phyloP scores from a whole-genome alignment of 2,113 vertebrate genomes.

The Passer montanus region DNA sequence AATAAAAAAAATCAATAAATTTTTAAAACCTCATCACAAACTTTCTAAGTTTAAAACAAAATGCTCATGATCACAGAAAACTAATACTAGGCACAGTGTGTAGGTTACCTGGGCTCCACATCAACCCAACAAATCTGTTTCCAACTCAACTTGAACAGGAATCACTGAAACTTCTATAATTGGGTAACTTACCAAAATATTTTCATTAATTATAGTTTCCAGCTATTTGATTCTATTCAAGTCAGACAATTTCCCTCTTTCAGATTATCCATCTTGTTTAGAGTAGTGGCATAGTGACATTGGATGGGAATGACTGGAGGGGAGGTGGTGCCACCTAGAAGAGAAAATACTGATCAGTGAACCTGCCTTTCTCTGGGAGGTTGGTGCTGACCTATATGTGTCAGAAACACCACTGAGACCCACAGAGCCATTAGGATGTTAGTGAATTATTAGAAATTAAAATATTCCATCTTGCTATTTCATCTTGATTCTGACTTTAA shows the following conservation, averaged over 20 bases:
- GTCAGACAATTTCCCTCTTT: neutral
- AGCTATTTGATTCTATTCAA: neutral
- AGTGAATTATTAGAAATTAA: constrained; percentile 1
- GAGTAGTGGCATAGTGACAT: neutral
- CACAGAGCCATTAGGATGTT: neutral
- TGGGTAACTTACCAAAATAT: neutral
- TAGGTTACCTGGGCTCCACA: neutral
- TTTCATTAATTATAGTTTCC: neutral
- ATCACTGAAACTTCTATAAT: fast-evolving
- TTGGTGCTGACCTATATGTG: neutral
- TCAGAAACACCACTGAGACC: neutral
- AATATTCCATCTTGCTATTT: constrained; percentile 50
- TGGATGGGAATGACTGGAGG: neutral
- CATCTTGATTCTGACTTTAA: constrained; percentile 66
- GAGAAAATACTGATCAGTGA: neutral
- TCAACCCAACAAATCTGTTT: neutral
- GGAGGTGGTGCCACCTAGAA: neutral
- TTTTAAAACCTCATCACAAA: fast-evolving
- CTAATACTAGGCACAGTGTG: neutral
- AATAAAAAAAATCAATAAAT: neutral
- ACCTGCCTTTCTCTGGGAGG: neutral
- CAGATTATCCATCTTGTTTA: neutral
- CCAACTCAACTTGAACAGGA: neutral
- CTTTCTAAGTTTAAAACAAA: neutral
- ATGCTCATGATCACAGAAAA: neutral